Evolutionary conservation across 2,797 vertebrate species (phyloP).

Genomic region (Acanthornis magna): DNA sequence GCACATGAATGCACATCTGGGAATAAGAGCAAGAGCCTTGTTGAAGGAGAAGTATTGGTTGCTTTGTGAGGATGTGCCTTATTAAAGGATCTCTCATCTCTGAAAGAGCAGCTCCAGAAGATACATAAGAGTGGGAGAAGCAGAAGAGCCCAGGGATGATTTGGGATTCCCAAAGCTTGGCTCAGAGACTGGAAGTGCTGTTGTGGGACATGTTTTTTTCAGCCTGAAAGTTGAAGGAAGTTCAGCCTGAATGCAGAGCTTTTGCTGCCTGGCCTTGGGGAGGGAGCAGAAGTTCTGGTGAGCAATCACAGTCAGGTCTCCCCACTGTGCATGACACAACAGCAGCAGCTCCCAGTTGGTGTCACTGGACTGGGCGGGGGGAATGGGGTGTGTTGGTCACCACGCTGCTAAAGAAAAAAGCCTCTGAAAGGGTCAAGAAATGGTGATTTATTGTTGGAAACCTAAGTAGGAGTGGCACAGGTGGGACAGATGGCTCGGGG

Average conservation of each 20-base stretch:
- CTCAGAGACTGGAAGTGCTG: not conserved
- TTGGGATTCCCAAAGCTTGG: not conserved
- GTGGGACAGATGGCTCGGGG: not conserved
- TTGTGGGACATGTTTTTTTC: accelerated
- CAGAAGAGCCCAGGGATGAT: not conserved
- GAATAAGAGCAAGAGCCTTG: not conserved
- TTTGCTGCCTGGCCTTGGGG: not conserved
- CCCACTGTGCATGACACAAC: not conserved
- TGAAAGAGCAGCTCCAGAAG: not conserved
- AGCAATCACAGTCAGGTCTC: not conserved
- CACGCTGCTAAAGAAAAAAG: not conserved
- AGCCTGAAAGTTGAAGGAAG: not conserved
- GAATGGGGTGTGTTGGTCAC: not conserved
- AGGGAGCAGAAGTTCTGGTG: not conserved
- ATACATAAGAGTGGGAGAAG: not conserved
- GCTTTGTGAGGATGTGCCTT: not conserved
- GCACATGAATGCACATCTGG: not conserved
- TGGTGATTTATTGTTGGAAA: not conserved
- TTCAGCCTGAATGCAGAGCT: not conserved
- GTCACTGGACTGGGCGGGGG: not conserved
- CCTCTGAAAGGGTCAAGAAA: not conserved
- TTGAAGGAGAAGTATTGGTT: not conserved
- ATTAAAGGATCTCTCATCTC: not conserved
- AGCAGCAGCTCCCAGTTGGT: not conserved
- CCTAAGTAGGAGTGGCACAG: not conserved